Conservation (phyloP, 2,113 vertebrate species). For the Vulpes lagopus region DNA sequence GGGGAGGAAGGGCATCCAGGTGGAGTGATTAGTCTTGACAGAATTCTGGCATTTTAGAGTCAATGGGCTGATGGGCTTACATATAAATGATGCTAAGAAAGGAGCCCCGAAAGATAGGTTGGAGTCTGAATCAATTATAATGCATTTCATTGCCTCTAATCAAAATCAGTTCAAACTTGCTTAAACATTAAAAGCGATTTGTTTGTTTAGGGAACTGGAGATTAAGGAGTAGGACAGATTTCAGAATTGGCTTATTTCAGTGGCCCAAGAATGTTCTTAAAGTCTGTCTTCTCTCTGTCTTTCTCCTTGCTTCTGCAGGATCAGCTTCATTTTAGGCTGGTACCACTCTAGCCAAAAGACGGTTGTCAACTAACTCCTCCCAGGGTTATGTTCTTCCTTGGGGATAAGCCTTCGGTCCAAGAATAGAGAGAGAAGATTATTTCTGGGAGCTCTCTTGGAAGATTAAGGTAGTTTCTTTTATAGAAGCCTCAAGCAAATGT, state of each 20-base stretch:
- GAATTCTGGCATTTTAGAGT: neutral
- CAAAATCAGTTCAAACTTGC: conserved; percentile 35
- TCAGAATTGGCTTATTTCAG: neutral
- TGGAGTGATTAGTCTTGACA: neutral
- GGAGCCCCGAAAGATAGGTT: neutral
- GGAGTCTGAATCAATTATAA: neutral
- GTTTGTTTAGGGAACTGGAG: neutral
- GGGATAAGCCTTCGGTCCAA: neutral
- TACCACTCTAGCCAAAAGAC: neutral
- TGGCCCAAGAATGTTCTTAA: neutral
- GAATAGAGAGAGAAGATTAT: neutral
- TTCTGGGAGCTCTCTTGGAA: neutral
- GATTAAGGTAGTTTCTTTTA: neutral
- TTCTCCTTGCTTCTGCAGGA: neutral
- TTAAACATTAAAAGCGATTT: neutral
- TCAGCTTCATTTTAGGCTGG: neutral
- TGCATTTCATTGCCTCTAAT: neutral
- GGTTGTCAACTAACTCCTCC: neutral
- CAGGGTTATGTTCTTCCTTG: neutral
- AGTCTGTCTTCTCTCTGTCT: neutral
- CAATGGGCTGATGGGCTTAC: neutral
- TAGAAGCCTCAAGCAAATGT: neutral
- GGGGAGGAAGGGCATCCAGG: neutral
- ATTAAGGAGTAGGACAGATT: neutral
- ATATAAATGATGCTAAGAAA: neutral